A percentile compares a stretch with the other conserved stretches of the same genome.
Conservation (phyloP, 2,888 invertebrate species). For the Suillia variegata region DNA sequence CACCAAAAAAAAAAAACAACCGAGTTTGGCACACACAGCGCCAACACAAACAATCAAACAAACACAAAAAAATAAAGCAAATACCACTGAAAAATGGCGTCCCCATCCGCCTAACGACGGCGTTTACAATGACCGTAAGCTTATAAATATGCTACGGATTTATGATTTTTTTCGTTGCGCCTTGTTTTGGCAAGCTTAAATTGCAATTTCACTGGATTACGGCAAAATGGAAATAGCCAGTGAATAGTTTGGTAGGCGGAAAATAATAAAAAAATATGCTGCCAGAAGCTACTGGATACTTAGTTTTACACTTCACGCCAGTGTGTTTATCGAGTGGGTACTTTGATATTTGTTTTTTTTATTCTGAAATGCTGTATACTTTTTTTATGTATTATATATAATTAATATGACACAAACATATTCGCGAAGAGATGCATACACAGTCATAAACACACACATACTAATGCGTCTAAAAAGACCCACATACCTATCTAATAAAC, state of each 20-base stretch:
- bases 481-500: constrained; percentile 20
- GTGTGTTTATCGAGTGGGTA: too few relatives aligned
- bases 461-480: too few relatives aligned
- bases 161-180: too few relatives aligned
- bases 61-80: neutral
- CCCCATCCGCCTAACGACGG: neutral
- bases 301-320: too few relatives aligned
- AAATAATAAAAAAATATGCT: too few relatives aligned
- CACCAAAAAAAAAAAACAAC: neutral
- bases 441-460: too few relatives aligned
- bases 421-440: too few relatives aligned
- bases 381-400: too few relatives aligned
- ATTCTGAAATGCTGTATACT: too few relatives aligned
- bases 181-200: neutral
- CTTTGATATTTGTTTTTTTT: too few relatives aligned
- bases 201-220: neutral
- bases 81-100: neutral
- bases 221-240: neutral
- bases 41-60: neutral
- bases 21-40: neutral
- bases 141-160: neutral
- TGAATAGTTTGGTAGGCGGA: neutral
- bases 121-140: neutral
- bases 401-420: too few relatives aligned
- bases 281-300: too few relatives aligned